These are phyloP conservation scores for Acanthosoma haemorrhoidale DNA, from an alignment of 2,888 invertebrate species.

Conservation along the genomic window DNA sequence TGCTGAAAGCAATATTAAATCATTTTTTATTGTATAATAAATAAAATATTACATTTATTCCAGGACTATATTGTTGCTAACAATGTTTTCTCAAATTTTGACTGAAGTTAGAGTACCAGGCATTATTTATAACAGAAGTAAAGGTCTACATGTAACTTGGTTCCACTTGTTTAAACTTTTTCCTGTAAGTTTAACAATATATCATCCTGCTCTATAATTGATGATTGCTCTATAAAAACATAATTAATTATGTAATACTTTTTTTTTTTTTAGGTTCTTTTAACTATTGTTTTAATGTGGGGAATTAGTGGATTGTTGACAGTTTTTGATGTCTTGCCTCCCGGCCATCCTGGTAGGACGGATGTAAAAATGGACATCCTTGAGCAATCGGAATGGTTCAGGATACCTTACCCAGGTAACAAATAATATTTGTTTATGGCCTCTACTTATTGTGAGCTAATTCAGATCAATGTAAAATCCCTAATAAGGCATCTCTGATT, in stretches of 20 bases:
- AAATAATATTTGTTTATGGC: neutral
- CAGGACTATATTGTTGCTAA: conserved; percentile 68
- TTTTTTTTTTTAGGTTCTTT: conserved; percentile 52
- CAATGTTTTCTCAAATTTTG: conserved; percentile 74
- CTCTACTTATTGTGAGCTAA: no score
- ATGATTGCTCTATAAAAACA: neutral
- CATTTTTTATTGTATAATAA: no score
- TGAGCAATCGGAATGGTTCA: conserved; percentile 70
- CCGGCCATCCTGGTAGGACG: conserved; percentile 65
- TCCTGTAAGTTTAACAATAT: conserved; percentile 55
- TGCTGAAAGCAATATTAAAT: no score
- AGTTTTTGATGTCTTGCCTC: conserved; percentile 56
- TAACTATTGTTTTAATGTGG: conserved; percentile 75
- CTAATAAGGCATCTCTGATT: no score
- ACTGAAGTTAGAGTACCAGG: conserved; percentile 59
- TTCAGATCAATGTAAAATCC: no score
- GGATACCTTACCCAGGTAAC: conserved; percentile 70
- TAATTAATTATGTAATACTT: neutral
- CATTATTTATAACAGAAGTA: conserved; percentile 53
- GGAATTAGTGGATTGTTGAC: conserved; percentile 66
- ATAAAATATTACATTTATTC: conserved; percentile 38
- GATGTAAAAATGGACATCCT: conserved; percentile 66
- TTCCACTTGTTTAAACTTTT: conserved; percentile 73
- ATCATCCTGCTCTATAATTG: neutral
- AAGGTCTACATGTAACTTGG: conserved; percentile 55